A percentile compares a stretch with the other conserved stretches of the same genome.
Evolutionary conservation across 2,888 invertebrate species (phyloP).

Genomic region (Choristoneura rosaceana): DNA sequence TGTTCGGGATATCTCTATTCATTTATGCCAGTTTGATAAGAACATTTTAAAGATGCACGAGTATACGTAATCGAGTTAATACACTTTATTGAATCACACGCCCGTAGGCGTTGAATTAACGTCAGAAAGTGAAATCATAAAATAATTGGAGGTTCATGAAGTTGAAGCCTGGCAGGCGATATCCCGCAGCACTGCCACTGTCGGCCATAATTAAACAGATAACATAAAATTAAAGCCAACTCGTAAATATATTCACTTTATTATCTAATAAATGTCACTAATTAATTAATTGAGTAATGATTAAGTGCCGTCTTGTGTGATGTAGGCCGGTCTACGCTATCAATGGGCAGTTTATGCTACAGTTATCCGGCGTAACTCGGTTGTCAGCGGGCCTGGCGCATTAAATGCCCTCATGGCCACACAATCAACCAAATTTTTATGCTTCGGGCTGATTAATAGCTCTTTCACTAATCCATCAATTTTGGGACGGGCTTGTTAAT

Average conservation of each 20-base stretch:
- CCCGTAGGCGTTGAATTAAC: conserved; percentile 15
- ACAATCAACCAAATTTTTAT: conserved; percentile 55
- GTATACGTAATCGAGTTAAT: neutral
- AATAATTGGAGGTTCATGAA: conserved; percentile 34
- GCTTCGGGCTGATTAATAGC: conserved; percentile 36
- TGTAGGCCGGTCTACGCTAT: conserved; percentile 57
- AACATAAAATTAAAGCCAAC: conserved; percentile 79
- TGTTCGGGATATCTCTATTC: neutral
- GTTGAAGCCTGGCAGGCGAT: conserved; percentile 54
- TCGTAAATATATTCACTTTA: conserved; percentile 81
- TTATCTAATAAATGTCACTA: conserved; percentile 82
- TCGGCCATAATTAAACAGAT: conserved; percentile 77
- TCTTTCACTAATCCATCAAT: conserved; percentile 20
- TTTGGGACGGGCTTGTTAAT: conserved; percentile 15
- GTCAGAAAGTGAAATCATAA: conserved; percentile 19
- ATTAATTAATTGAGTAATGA: conserved; percentile 84
- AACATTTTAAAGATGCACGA: neutral
- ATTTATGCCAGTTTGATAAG: neutral
- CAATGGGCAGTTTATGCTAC: conserved; percentile 51
- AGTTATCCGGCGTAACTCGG: conserved; percentile 65
- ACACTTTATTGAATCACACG: neutral
- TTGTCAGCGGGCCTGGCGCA: conserved; percentile 63
- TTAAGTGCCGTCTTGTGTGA: conserved; percentile 70
- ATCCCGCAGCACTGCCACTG: conserved; percentile 59
- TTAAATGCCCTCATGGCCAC: conserved; percentile 57